Conservation (phyloP, 2,888 invertebrate species). For the Drosophila barbarae region DNA sequence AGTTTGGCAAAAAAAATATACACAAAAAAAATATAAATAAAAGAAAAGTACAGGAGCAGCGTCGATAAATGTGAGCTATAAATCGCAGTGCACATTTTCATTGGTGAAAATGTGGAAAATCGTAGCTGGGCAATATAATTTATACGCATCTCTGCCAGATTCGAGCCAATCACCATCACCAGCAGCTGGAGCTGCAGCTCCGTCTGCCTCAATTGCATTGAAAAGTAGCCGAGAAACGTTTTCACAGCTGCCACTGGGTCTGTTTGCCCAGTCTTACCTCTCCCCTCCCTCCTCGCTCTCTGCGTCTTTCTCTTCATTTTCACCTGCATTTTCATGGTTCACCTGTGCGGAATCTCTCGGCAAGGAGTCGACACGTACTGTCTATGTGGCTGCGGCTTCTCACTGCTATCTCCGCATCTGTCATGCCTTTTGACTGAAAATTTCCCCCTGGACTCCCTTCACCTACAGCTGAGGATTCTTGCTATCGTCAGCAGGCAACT, state of each 20-base stretch:
- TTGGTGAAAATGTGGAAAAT: slow-evolving; percentile 18
- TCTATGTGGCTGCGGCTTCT: slow-evolving; percentile 18
- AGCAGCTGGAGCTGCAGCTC: background rate
- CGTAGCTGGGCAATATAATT: slow-evolving; percentile 25
- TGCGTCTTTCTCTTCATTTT: slow-evolving; percentile 1
- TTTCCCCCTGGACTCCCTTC: slow-evolving; percentile 2
- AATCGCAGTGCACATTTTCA: slow-evolving; percentile 27
- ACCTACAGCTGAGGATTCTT: slow-evolving; percentile 13
- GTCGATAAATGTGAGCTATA: slow-evolving; percentile 21
- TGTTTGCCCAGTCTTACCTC: background rate
- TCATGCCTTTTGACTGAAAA: slow-evolving; percentile 53
- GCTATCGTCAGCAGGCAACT: slow-evolving; percentile 30
- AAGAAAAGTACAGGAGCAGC: background rate
- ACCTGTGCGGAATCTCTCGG: slow-evolving; percentile 33
- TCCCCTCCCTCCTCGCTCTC: background rate
- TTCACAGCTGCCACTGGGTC: slow-evolving; percentile 35
- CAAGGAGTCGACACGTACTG: slow-evolving; percentile 50
- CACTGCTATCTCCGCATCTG: slow-evolving; percentile 49
- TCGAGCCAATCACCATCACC: slow-evolving; percentile 28
- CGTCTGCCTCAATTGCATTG: slow-evolving; percentile 24
- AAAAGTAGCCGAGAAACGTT: slow-evolving; percentile 37
- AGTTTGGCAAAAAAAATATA: slow-evolving; percentile 17
- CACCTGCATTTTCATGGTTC: slow-evolving; percentile 39
- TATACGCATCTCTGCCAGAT: slow-evolving; percentile 40
- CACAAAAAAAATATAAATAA: background rate